A percentile compares a stretch with the other conserved stretches of the same genome.
Conservation (phyloP, 2,888 invertebrate species). For the Calameuta pallipes region DNA sequence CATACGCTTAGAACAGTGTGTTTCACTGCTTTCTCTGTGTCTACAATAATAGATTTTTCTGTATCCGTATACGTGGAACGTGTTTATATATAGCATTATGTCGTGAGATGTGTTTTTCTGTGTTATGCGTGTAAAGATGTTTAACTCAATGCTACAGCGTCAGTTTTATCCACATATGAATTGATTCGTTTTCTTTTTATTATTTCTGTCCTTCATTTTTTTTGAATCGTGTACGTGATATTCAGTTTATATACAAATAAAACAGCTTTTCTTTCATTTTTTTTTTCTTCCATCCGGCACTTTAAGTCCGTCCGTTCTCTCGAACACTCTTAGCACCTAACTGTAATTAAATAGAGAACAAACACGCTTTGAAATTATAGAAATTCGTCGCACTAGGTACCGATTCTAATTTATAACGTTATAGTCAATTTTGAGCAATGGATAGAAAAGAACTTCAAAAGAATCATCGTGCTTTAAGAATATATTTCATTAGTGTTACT, state of each 20-base stretch:
- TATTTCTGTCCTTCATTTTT: slow-evolving; percentile 17
- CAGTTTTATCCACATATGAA: slow-evolving; percentile 13
- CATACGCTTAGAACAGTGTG: background rate
- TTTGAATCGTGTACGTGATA: slow-evolving; percentile 20
- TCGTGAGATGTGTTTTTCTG: background rate
- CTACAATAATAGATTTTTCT: background rate
- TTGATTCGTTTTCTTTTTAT: slow-evolving; percentile 15
- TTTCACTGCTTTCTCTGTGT: background rate
- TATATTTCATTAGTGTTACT: background rate
- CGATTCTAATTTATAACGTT: background rate
- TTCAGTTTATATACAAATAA: slow-evolving; percentile 53
- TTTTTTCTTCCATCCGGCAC: slow-evolving; percentile 45
- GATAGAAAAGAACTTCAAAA: background rate
- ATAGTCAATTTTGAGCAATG: background rate
- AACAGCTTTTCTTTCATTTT: slow-evolving; percentile 43
- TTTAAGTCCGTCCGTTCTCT: slow-evolving; percentile 45
- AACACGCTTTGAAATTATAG: slow-evolving; percentile 25
- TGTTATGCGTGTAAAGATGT: background rate
- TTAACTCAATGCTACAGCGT: background rate
- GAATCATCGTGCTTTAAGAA: background rate
- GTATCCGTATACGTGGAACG: background rate
- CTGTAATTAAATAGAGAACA: slow-evolving; percentile 45
- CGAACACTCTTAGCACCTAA: slow-evolving; percentile 48
- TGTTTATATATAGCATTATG: background rate
- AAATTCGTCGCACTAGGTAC: background rate